phyloP scores from a whole-genome alignment of 2,797 vertebrate species.

The Rousettus madagascariensis region DNA sequence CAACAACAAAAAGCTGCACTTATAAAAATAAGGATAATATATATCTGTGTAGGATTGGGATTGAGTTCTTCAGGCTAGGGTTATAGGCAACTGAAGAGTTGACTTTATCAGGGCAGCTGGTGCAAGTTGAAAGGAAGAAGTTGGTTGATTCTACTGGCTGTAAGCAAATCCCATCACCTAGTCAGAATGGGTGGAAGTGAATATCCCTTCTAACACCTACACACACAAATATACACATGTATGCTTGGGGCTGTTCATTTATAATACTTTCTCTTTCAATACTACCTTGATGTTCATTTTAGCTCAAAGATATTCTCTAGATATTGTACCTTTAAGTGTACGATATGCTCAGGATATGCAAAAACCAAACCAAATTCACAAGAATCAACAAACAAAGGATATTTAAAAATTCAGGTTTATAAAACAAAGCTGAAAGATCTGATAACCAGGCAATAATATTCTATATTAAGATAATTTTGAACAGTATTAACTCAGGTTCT shows the following conservation, averaged over 20 bases:
- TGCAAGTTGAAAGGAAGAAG: background rate
- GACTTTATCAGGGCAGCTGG: background rate
- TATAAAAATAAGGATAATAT: background rate
- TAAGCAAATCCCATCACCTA: background rate
- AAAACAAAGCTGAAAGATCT: constrained; percentile 25
- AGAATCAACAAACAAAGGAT: background rate
- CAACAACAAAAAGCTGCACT: background rate
- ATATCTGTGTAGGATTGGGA: background rate
- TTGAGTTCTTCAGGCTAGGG: background rate
- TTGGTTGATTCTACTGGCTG: background rate
- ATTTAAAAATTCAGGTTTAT: background rate
- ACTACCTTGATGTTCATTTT: background rate
- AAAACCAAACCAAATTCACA: background rate
- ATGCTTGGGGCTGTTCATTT: background rate
- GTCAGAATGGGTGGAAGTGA: background rate
- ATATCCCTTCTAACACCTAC: background rate
- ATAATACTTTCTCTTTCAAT: background rate
- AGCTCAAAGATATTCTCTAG: background rate
- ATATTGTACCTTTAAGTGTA: background rate
- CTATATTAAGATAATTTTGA: background rate
- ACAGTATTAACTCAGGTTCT: background rate
- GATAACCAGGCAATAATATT: background rate
- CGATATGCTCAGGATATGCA: background rate
- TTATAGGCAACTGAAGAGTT: background rate
- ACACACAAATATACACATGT: background rate